Base-by-base conservation (phyloP, 2,113 vertebrate genomes). In the Thinocorus orbignyianus region DNA sequence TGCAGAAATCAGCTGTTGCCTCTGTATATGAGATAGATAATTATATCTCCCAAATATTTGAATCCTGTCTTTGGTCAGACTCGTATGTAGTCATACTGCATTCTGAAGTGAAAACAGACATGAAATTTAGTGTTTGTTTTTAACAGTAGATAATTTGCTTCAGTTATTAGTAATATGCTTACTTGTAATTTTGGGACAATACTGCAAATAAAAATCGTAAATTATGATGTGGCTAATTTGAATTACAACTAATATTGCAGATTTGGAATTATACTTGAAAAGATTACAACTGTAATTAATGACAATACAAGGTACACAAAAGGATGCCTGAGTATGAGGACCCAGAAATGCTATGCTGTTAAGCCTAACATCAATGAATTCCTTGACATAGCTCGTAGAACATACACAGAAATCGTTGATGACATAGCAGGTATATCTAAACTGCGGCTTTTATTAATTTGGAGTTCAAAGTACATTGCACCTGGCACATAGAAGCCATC, bases 321-420 rank as follows among this genome's bases (percentile, higher is more conserved):
- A 97, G 99, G 99, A 76, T 99, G 99, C 92, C 97, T 99, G 76
- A 99, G 98, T 86, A 99, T 99, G 99, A 99, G 99, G 80, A 99
- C 99, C 13, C 99, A 99, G 95, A 99, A 99, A 79, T 99, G 99
- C 96, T 99, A 99, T 8, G 99, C 99, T n/a, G 98, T 99, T 60
- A 98, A 98, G 13, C 99, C 99, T 11, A 98, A 99, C 88, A 98
- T 99, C 94, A 99, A 98, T 48, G 99, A 99, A 95, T 99, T 99
- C 96, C 98, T 99, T 17, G 99, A 99, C 87, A 99, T 99, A 94
- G 98, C 99, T 42, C 98, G 99, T 52, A 98, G 98, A 94, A 99
- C 99, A 26, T 99, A 99, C 93, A 99, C 99, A 31, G 99, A 99
- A 95, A 99, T 99, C 76, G 98, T 99, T 84, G 99, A 99, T 83